A percentile compares a stretch with the other conserved stretches of the same genome.
Conservation (phyloP, 2,113 vertebrate species). For the Nannobrachium achirus region DNA sequence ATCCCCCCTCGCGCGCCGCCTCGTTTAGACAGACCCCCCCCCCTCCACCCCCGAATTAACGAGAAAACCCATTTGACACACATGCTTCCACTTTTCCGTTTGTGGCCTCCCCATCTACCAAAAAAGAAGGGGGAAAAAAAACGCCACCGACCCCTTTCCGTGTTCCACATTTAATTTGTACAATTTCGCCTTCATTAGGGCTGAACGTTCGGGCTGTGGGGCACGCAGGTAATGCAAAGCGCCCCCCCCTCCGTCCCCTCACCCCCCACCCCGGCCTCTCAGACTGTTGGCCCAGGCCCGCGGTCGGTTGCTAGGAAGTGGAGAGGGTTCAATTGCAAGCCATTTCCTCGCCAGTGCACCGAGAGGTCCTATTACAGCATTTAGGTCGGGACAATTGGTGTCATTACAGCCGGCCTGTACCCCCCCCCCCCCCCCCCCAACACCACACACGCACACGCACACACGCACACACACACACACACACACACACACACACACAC, state of each 20-base stretch:
- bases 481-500: too few relatives aligned
- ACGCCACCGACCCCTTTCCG: slow-evolving; percentile 39
- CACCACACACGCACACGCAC: slow-evolving; percentile 16
- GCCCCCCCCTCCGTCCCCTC: too few relatives aligned
- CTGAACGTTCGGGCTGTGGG: slow-evolving; percentile 72
- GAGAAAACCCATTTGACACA: slow-evolving; percentile 71
- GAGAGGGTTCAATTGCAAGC: slow-evolving; percentile 86
- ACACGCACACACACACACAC: too few relatives aligned
- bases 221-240: slow-evolving; percentile 79
- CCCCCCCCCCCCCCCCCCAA: slow-evolving; percentile 93
- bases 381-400: slow-evolving; percentile 94
- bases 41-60: slow-evolving; percentile 57
- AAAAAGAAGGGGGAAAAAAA: too few relatives aligned
- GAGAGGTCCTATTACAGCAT: slow-evolving; percentile 92
- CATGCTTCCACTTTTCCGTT: slow-evolving; percentile 82
- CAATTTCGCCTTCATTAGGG: slow-evolving; percentile 80
- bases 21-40: slow-evolving; percentile 46
- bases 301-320: slow-evolving; percentile 87
- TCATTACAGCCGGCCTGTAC: slow-evolving; percentile 90
- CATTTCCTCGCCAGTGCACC: slow-evolving; percentile 88
- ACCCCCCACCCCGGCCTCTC: slow-evolving; percentile 38
- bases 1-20: neutral
- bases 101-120: slow-evolving; percentile 54
- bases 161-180: slow-evolving; percentile 63
- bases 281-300: slow-evolving; percentile 76